Conservation (phyloP, 2,797 vertebrate species). For the Semaprochilodus insignis region DNA sequence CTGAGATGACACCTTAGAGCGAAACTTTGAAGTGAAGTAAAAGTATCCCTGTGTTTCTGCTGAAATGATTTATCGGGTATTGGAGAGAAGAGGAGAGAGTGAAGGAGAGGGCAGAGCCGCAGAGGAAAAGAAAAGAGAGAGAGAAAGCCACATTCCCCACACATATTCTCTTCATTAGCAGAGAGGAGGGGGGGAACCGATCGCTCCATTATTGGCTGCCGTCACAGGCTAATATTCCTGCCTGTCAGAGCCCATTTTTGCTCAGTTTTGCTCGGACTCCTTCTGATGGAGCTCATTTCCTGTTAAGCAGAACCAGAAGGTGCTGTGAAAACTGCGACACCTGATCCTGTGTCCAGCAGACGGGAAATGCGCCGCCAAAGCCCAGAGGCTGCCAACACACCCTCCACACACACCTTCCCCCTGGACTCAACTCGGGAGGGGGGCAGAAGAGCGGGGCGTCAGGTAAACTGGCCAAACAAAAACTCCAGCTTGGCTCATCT, state of each 20-base stretch:
- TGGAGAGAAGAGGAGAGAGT: conserved; percentile 56
- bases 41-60: conserved; percentile 75
- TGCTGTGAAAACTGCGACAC: conserved; percentile 83
- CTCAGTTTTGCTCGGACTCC: conserved; percentile 81
- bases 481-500: background rate
- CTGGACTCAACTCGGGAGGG: background rate
- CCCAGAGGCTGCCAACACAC: conserved; percentile 66
- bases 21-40: conserved; percentile 81
- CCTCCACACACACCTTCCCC: conserved; percentile 62
- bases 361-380: conserved; percentile 69
- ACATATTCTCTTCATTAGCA: conserved; percentile 88
- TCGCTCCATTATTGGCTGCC: conserved; percentile 87
- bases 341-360: conserved; percentile 81
- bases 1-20: conserved; percentile 77
- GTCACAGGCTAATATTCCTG: conserved; percentile 86
- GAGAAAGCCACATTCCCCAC: conserved; percentile 83
- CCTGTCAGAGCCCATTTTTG: conserved; percentile 86
- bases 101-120: conserved; percentile 22
- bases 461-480: conserved; percentile 2
- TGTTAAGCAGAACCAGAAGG: conserved; percentile 87
- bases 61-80: conserved; percentile 78
- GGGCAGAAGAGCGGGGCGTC: conserved; percentile 1
- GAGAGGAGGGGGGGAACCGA: conserved; percentile 71
- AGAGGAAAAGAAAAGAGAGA: conserved; percentile 53
- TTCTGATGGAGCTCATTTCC: conserved; percentile 85